Evolutionary conservation across 1,140 invertebrate genomes (phyloP).

Genomic region (Daktulosphaira vitifoliae): DNA sequence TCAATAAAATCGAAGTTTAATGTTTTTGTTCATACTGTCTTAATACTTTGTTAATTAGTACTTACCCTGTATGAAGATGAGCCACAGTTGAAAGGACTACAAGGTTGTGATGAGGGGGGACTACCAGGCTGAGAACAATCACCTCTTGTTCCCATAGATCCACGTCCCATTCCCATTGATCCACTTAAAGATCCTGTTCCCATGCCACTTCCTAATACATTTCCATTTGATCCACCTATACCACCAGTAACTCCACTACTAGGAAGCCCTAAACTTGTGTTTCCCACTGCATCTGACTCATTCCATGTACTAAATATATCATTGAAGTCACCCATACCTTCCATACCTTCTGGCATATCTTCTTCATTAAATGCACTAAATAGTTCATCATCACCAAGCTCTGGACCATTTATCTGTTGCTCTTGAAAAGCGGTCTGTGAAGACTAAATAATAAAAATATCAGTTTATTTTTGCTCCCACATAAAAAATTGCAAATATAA

Average conservation of each 20-base stretch:
- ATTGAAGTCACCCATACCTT: conserved; percentile 57
- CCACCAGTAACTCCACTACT: conserved; percentile 8
- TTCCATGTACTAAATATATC: conserved; percentile 62
- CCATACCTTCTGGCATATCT: conserved; percentile 56
- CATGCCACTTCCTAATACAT: conserved; percentile 10
- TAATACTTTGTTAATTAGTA: conserved; percentile 27
- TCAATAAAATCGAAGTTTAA: too few relatives aligned
- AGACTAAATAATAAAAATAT: conserved; percentile 50
- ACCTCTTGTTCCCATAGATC: conserved; percentile 45
- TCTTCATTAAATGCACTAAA: conserved; percentile 59
- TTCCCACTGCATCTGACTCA: conserved; percentile 49
- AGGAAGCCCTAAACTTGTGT: conserved; percentile 45
- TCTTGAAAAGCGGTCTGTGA: conserved; percentile 78
- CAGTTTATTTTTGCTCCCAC: too few relatives aligned
- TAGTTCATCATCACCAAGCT: conserved; percentile 65
- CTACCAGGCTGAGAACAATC: conserved; percentile 49
- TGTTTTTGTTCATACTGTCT: too few relatives aligned
- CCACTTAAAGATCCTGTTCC: conserved; percentile 14
- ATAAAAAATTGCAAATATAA: too few relatives aligned
- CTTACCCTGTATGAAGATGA: conserved; percentile 46
- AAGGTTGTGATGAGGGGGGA: conserved; percentile 49
- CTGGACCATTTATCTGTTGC: conserved; percentile 64
- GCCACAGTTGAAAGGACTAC: conserved; percentile 53
- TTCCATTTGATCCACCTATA: conserved; percentile 3
- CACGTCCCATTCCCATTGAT: conserved; percentile 21